Evolutionary conservation across 2,797 vertebrate genomes (phyloP), one percentile per base, ranked within the genome.

Genomic region (Nothura maculosa): DNA sequence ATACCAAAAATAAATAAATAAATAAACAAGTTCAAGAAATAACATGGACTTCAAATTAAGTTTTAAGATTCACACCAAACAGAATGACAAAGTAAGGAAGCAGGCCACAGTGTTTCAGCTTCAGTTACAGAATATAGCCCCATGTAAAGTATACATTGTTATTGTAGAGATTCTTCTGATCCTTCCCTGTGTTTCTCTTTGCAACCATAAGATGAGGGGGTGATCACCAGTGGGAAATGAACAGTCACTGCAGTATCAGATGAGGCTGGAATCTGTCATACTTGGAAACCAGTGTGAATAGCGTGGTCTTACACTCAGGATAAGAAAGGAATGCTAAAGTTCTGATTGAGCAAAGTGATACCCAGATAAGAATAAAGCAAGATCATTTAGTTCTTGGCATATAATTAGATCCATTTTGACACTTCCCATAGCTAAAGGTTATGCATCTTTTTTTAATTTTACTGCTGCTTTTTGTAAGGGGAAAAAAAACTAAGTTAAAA

Each of bases 221-320:
- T 81, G 85, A 91, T 84, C 47, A 69, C 74, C 60, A 87, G 76
- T 60, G 84, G 38, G 21, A 85, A 94, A 83, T 60, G 43, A 81
- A 82, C 67, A 93, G 32, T 87, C 68, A 77, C 57, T 48, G 30
- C 11, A 0, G 38, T 76, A 87, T 79, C 76, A 81, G 78, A 79
- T 76, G 52, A 72, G 92, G 34, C 62, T 92, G 79, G 84, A 94
- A 89, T 74, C 76, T 84, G 61, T 96, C 87, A 68, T 90, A 64
- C 58, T 74, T 82, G 48, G 75, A 91, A 87, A 89, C 50, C 21
- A n/a, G 54, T 38, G 50, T 72, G 69, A 95, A 87, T 16, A 82
- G 28, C n/a, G 19, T 83, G 80, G 66, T 92, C 84, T 75, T 85
- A 79, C n/a, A 48, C 22, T 22, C 64, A 27, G 40, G 79, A 74